Evolutionary conservation across 2,888 invertebrate genomes (phyloP), one percentile per base, ranked within the genome.

Genomic region (Polietes domitor): DNA sequence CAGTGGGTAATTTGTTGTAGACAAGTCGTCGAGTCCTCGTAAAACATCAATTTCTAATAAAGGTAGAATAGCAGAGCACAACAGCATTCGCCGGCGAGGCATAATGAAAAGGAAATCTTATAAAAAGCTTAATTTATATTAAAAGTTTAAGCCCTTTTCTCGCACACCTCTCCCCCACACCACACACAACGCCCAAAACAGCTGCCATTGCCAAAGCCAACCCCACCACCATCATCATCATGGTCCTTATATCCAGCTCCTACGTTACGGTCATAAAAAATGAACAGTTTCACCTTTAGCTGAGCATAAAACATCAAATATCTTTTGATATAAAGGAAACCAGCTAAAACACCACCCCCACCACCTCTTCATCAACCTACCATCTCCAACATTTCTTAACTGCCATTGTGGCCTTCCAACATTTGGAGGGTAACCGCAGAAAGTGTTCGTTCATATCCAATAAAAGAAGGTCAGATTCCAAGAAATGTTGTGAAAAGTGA

Each of bases 121-220:
- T 68, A 68, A 68, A 68, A 68, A 68, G 68, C 68, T 68, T 68
- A 68, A 68, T 68, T 68, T 68, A 68, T 68, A 68, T 68, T 68
- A 68, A 68, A 24, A 68, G 68, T 43, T 68, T 68, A 68, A 68
- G 68, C 68, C 68, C 24, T 68, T 68, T 68, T 41, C 68, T 19
- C 58, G 15, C 26, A 26, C n/a, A n/a, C n/a, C n/a, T n/a, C n/a
- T n/a, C n/a, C n/a, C n/a, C n/a, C n/a, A n/a, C n/a, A n/a, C n/a
- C n/a, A n/a, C n/a, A n/a, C n/a, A n/a, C 58, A 15, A 26, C 26
- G 6, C 58, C 58, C 58, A 61, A 53, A 50, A 28, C 61, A 28
- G 61, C 61, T 61, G 61, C n/a, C 61, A n/a, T 24, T 21, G 26
- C 26, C 28, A 58, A 53, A 6, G 58, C 15, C 24, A 47, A n/a